These are phyloP conservation scores for Arge pagana DNA, from an alignment of 2,888 invertebrate species.

Conservation along the genomic window DNA sequence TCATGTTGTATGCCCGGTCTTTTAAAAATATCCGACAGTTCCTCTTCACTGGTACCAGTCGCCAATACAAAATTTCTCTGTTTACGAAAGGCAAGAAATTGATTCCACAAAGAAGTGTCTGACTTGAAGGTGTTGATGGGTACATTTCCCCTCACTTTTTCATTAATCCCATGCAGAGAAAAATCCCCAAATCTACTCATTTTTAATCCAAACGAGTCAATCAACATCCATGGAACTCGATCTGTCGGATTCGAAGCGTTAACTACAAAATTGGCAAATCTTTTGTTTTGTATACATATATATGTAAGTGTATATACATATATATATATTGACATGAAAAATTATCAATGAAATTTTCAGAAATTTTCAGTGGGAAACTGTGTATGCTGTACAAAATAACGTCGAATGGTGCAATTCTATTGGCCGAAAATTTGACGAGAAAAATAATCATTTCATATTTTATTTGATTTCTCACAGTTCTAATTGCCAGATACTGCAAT, in stretches of 20 bases:
- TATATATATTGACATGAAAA: background rate
- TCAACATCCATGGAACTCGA: too few relatives aligned
- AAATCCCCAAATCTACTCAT: too few relatives aligned
- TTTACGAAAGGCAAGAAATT: constrained; percentile 22
- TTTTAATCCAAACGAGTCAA: too few relatives aligned
- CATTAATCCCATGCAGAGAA: too few relatives aligned
- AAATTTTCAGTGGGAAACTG: constrained; percentile 4
- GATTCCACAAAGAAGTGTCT: constrained; percentile 23
- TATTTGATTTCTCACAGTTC: constrained; percentile 25
- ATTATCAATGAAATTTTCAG: constrained; percentile 9
- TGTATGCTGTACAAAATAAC: background rate
- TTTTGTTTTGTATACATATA: too few relatives aligned
- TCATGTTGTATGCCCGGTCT: constrained; percentile 33
- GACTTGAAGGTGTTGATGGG: background rate
- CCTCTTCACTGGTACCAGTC: constrained; percentile 9
- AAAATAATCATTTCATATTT: constrained; percentile 28
- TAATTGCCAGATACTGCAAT: too few relatives aligned
- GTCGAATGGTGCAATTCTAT: too few relatives aligned
- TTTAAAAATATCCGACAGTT: constrained; percentile 26
- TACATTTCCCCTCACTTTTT: constrained; percentile 8
- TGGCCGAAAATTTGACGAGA: too few relatives aligned
- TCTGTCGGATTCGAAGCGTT: too few relatives aligned
- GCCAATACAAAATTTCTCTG: constrained; percentile 20
- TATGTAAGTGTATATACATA: background rate
- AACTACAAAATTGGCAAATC: too few relatives aligned